These are phyloP conservation scores for Morpho deidamia DNA, from an alignment of 2,888 invertebrate species.

Conservation along the genomic window DNA sequence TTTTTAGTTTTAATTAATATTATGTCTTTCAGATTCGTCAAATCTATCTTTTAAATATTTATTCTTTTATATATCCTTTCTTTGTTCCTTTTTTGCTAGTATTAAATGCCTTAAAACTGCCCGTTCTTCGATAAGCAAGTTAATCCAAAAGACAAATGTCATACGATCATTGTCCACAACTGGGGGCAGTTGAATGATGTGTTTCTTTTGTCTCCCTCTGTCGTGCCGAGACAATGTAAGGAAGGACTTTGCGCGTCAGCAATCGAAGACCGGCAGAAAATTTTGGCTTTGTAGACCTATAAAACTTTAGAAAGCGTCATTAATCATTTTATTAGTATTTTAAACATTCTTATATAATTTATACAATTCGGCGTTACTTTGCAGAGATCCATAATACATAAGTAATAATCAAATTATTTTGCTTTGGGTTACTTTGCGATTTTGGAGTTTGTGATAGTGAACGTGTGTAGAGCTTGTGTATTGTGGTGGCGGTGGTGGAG, in stretches of 20 bases:
- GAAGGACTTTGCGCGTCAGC: constrained; percentile 57
- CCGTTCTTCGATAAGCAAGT: constrained; percentile 64
- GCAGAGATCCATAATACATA: too few relatives aligned
- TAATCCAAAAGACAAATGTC: constrained; percentile 74
- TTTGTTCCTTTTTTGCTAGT: neutral
- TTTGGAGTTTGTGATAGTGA: too few relatives aligned
- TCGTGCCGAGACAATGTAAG: constrained; percentile 56
- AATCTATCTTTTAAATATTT: neutral
- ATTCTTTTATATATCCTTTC: neutral
- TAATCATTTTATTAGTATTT: neutral
- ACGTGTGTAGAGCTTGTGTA: too few relatives aligned
- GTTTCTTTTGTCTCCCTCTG: constrained; percentile 71
- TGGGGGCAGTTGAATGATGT: constrained; percentile 65
- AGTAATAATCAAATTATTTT: too few relatives aligned
- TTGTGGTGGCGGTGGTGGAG: too few relatives aligned
- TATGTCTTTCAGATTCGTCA: too few relatives aligned
- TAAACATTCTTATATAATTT: too few relatives aligned
- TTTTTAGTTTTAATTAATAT: neutral
- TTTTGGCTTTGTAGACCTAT: constrained; percentile 24
- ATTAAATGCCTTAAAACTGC: constrained; percentile 22
- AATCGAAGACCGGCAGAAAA: constrained; percentile 46
- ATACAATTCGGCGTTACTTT: too few relatives aligned
- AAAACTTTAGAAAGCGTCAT: constrained; percentile 1
- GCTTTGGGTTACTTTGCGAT: too few relatives aligned
- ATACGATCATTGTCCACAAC: constrained; percentile 53